Percentiles rank a stretch among this genome's conserved stretches.
phyloP scores from a whole-genome alignment of 2,113 vertebrate genomes.

The Gnathonemus echidnorhynchus region DNA sequence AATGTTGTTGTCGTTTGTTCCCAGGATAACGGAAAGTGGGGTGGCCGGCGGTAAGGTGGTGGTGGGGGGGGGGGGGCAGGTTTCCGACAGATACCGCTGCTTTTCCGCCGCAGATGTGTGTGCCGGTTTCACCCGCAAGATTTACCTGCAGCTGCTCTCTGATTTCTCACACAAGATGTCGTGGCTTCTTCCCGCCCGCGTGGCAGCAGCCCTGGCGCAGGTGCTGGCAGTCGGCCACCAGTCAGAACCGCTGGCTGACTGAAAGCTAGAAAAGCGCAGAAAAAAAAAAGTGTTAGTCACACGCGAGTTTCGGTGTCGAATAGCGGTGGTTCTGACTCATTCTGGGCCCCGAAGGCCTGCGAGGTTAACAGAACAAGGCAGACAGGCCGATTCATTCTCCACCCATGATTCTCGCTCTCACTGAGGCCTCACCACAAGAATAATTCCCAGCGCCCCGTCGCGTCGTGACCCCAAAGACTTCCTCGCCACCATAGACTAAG shows the following conservation, averaged over 20 bases:
- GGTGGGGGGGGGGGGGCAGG: constrained; percentile 28
- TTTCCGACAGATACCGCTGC: constrained; percentile 36
- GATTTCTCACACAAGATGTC: background rate
- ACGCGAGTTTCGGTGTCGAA: too few species aligned
- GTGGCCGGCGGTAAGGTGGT: constrained; percentile 34
- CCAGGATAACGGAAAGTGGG: constrained; percentile 34
- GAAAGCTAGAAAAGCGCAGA: background rate
- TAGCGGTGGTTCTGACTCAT: background rate
- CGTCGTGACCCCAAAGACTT: background rate
- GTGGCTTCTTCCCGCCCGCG: background rate
- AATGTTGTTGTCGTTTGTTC: constrained; percentile 37
- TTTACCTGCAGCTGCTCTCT: background rate
- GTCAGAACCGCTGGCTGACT: background rate
- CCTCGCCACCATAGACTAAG: background rate
- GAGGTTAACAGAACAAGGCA: background rate
- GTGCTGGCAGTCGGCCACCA: background rate
- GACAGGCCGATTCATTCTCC: constrained; percentile 9
- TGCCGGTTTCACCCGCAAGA: constrained; percentile 45
- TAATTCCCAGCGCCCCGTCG: constrained; percentile 23
- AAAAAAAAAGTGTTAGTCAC: background rate
- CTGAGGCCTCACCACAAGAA: constrained; percentile 41
- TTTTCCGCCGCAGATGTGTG: constrained; percentile 27
- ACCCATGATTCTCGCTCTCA: constrained; percentile 42
- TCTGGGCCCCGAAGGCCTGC: background rate
- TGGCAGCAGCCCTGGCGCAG: background rate